Conservation (phyloP, 1,140 invertebrate genomes). For the Anoplophora glabripennis region DNA sequence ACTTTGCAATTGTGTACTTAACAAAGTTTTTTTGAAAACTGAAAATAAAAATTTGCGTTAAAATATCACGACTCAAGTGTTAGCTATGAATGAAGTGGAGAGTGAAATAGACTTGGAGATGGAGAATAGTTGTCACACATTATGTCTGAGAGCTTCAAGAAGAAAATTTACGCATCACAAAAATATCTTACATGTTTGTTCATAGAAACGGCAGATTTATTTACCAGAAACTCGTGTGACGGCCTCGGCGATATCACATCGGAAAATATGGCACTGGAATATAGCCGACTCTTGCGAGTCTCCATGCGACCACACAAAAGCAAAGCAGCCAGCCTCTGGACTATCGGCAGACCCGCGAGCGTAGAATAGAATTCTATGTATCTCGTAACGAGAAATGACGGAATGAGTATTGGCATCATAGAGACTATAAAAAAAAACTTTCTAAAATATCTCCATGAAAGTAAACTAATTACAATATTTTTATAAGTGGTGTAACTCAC, state of each 20-base stretch:
- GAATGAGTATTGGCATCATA: constrained; percentile 80
- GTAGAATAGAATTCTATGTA: constrained; percentile 93
- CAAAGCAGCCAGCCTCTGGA: constrained; percentile 87
- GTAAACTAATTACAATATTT: not conserved
- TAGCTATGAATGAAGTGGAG: no score
- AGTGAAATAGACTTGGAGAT: no score
- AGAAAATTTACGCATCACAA: no score
- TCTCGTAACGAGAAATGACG: constrained; percentile 85
- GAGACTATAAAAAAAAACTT: constrained; percentile 61
- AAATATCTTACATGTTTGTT: no score
- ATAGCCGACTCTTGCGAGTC: constrained; percentile 84
- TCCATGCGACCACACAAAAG: constrained; percentile 94
- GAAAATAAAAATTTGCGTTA: no score
- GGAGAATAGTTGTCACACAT: no score
- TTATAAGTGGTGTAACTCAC: constrained; percentile 53
- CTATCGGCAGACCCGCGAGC: constrained; percentile 84
- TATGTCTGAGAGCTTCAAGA: no score
- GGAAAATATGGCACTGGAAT: constrained; percentile 96
- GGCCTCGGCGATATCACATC: constrained; percentile 95
- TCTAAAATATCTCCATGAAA: not conserved
- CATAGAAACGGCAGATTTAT: not conserved
- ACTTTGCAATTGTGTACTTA: no score
- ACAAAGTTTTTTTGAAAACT: no score
- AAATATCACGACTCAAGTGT: no score
- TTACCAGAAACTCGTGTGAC: constrained; percentile 71